Evolutionary conservation across 2,888 invertebrate genomes (phyloP).

Genomic region (Tetragnatha montana): DNA sequence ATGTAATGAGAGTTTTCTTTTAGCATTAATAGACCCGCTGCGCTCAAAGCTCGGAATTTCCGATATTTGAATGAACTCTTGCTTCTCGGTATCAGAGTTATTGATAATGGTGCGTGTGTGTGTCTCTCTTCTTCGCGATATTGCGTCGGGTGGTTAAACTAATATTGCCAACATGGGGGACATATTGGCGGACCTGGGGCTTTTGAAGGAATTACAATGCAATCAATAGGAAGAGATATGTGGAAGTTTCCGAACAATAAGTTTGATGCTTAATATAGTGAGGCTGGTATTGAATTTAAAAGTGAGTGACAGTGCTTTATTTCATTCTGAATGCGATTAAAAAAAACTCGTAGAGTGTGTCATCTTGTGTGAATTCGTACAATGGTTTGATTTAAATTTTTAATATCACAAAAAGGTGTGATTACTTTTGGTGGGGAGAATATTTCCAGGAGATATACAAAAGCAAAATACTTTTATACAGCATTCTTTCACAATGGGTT

Average conservation of each 20-base stretch:
- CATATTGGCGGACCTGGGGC: background rate
- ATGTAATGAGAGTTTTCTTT: background rate
- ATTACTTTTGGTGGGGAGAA: too few species aligned
- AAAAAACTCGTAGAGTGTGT: too few species aligned
- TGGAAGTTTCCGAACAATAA: background rate
- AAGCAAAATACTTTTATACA: too few species aligned
- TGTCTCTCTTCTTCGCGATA: background rate
- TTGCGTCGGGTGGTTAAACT: background rate
- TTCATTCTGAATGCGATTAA: too few species aligned
- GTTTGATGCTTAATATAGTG: background rate
- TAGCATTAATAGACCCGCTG: background rate
- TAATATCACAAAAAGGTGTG: too few species aligned
- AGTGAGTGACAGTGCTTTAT: background rate
- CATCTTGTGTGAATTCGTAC: too few species aligned
- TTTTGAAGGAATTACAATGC: background rate
- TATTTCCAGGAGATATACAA: too few species aligned
- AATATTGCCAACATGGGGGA: background rate
- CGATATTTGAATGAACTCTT: constrained; percentile 1
- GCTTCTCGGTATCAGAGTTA: background rate
- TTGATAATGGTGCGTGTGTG: background rate
- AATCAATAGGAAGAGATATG: background rate
- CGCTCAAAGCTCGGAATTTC: constrained; percentile 2
- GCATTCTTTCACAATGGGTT: too few species aligned
- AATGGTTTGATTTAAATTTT: too few species aligned
- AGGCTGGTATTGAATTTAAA: background rate